Evolutionary conservation across 2,797 vertebrate species (phyloP).

Genomic region (Cyclura pinguis): DNA sequence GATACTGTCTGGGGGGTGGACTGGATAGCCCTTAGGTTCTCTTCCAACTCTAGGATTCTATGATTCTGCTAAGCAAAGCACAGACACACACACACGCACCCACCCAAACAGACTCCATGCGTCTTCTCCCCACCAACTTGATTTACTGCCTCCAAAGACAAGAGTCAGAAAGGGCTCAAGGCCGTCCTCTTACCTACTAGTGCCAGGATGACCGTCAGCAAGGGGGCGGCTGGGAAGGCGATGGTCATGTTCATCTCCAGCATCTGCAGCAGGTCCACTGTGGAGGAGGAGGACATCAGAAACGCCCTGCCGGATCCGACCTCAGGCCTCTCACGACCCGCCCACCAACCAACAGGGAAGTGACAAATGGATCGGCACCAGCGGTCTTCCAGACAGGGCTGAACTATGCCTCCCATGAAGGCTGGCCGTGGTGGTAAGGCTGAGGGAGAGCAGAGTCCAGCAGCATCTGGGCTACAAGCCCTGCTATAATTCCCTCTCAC

Average conservation of each 20-base stretch:
- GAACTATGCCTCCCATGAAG: background rate
- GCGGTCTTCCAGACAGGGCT: background rate
- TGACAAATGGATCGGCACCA: too few species aligned
- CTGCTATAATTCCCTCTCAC: too few species aligned
- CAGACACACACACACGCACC: too few species aligned
- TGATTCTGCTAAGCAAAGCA: too few species aligned
- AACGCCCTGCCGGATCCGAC: background rate
- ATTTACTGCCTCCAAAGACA: too few species aligned
- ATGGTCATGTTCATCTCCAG: slow-evolving; percentile 99
- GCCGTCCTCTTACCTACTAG: slow-evolving; percentile 88
- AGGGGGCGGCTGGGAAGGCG: slow-evolving; percentile 95
- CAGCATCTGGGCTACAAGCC: too few species aligned
- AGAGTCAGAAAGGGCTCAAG: accelerated
- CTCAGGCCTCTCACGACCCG: background rate
- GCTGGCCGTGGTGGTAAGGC: too few species aligned
- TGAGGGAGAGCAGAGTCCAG: too few species aligned
- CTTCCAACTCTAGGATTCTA: too few species aligned
- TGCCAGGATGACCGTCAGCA: slow-evolving; percentile 97
- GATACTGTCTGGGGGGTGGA: too few species aligned
- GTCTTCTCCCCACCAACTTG: background rate
- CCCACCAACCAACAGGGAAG: too few species aligned
- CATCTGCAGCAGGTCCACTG: slow-evolving; percentile 99
- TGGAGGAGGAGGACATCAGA: slow-evolving; percentile 6
- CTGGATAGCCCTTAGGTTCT: too few species aligned
- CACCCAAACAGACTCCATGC: accelerated